Evolutionary conservation across 1,140 invertebrate genomes (phyloP), one percentile per base, ranked within the genome.

Genomic region (Drosophila bocki): DNA sequence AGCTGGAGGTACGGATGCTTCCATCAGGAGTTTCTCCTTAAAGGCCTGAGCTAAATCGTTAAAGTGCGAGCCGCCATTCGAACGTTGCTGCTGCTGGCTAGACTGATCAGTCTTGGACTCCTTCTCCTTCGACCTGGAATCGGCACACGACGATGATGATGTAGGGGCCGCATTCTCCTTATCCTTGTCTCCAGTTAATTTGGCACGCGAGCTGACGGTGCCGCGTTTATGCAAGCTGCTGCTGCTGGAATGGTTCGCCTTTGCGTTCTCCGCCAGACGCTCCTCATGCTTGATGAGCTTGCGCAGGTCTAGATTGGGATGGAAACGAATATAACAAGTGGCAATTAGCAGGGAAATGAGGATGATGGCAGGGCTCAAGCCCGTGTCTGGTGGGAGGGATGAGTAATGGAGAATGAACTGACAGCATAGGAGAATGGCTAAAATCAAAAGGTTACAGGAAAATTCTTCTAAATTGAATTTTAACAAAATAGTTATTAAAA

Each of bases 251-350:
- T 87, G 56, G 65, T 75, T 72, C 17, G 77, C 70, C 68, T 78
- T 78, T 62, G 79, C 8, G 54, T 61, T 53, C 39, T 79, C 41
- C 53, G 80, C 85, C 75, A 92, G 48, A 51, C 70, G 76, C 56
- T 92, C 91, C 71, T 92, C 91, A 81, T 92, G 71, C 71, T 91
- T 92, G 65, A 92, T 92, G 75, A 92, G 80, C 47, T 91, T 91
- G 50, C 91, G 84, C 54, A 92, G 53, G 86, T 92, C 91, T 92
- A 65, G 15, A 82, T 70, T 7, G 51, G 32, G 32, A 74, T 60
- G 54, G 60, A 57, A 80, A 77, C 17, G 19, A 47, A 74, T 57
- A 33, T 60, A 48, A 76, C 12, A 71, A 56, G 22, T 48, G 45
- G 41, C 9, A 48, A 58, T 48, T 65, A 62, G 47, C 47, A 48